Evolutionary conservation across 2,797 vertebrate species (phyloP).

Genomic region (Gadopsis bispinosus): DNA sequence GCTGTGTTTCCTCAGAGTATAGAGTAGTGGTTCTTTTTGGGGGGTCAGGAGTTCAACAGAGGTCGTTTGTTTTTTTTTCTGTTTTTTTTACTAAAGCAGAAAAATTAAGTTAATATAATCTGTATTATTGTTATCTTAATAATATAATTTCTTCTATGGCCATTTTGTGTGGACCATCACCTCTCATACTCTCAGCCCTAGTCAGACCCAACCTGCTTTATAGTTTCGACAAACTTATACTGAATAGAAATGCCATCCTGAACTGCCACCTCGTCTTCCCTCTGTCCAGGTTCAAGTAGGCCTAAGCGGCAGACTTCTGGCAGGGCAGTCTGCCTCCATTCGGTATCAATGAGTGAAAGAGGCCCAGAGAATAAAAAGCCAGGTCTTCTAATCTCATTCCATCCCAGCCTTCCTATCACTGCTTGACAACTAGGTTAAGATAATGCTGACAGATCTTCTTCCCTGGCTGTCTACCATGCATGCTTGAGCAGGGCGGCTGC

Average conservation of each 20-base stretch:
- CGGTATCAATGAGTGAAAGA: conserved; percentile 52
- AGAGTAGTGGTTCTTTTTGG: conserved; percentile 26
- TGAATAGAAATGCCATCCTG: not conserved
- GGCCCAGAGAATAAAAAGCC: conserved; percentile 52
- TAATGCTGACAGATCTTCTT: conserved; percentile 67
- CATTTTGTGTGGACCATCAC: not conserved
- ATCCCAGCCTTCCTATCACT: conserved; percentile 52
- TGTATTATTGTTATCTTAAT: not conserved
- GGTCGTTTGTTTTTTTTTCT: not conserved
- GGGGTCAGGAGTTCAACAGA: conserved; percentile 16
- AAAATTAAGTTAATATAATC: conserved; percentile 14
- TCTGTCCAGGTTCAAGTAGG: not conserved
- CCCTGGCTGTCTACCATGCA: conserved; percentile 21
- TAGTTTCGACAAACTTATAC: not conserved
- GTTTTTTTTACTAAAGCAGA: not conserved
- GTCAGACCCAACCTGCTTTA: not conserved
- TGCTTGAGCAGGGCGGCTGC: conserved; percentile 5
- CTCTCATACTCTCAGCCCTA: not conserved
- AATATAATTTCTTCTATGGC: not conserved
- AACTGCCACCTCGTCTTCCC: not conserved
- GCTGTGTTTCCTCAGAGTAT: conserved; percentile 52
- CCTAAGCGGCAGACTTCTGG: conserved; percentile 12
- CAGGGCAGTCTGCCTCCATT: conserved; percentile 20
- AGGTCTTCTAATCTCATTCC: conserved; percentile 68
- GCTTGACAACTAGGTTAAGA: conserved; percentile 66